Evolutionary conservation across 2,888 invertebrate genomes (phyloP).

Genomic region (Drosophila demipolita): DNA sequence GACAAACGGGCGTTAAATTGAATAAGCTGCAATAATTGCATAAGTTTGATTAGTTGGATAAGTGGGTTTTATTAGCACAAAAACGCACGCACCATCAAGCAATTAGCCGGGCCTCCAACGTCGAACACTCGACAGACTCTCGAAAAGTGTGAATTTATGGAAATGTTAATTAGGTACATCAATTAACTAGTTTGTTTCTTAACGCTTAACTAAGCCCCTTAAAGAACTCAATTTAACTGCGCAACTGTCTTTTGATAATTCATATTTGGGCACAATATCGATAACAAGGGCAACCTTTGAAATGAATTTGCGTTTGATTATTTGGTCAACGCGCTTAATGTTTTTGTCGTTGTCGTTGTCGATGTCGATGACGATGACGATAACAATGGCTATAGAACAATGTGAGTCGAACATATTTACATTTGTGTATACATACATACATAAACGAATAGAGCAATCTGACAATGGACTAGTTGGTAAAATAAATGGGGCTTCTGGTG

Average conservation of each 20-base stretch:
- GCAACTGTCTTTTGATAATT: neutral
- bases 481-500: neutral
- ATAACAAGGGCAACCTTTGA: conserved; percentile 30
- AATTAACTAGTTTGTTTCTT: neutral
- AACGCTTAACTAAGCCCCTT: neutral
- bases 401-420: conserved; percentile 48
- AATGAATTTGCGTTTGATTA: conserved; percentile 63
- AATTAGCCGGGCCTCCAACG: conserved; percentile 6
- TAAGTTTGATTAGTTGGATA: conserved; percentile 72
- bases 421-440: neutral
- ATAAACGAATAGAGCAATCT: neutral
- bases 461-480: no score
- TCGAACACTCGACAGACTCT: neutral
- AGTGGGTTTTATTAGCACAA: conserved; percentile 52
- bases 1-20: conserved; percentile 62
- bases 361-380: conserved; percentile 15
- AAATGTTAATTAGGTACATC: neutral
- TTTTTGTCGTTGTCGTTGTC: neutral
- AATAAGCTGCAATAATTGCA: conserved; percentile 73
- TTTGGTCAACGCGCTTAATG: conserved; percentile 22
- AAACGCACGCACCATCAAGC: neutral
- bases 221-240: neutral
- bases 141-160: neutral
- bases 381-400: conserved; percentile 42
- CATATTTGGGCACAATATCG: no score